Conservation (phyloP, 2,888 invertebrate genomes). For the Conomelus anceps region DNA sequence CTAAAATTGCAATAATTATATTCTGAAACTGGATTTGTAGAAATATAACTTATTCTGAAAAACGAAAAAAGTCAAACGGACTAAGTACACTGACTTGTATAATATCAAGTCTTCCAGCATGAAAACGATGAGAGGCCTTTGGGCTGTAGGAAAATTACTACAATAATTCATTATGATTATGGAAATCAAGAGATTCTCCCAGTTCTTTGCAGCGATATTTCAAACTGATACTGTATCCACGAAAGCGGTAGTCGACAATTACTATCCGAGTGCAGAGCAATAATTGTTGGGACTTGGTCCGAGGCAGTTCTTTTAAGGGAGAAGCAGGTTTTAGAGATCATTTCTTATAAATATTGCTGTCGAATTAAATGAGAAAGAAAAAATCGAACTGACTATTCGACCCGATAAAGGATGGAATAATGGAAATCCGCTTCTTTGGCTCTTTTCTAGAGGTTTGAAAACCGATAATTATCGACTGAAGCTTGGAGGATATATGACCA, state of each 20-base stretch:
- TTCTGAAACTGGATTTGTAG: background rate
- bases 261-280: background rate
- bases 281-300: background rate
- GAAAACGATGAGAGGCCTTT: background rate
- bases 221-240: background rate
- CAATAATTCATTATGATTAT: background rate
- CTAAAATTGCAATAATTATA: background rate
- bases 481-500: conserved; percentile 15
- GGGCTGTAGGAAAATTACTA: background rate
- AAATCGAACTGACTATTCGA: background rate
- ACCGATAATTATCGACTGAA: conserved; percentile 17
- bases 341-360: background rate
- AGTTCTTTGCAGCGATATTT: background rate
- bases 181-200: background rate
- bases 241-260: background rate
- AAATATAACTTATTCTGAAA: background rate
- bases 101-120: background rate
- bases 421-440: conserved; percentile 18
- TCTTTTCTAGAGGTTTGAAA: conserved; percentile 16
- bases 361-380: background rate
- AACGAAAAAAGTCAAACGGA: background rate
- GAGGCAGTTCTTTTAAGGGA: background rate
- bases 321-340: background rate
- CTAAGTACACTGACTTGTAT: background rate
- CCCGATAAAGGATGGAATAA: conserved; percentile 18